Conservation (phyloP, 2,113 vertebrate genomes). For the Scophthalmus maximus region DNA sequence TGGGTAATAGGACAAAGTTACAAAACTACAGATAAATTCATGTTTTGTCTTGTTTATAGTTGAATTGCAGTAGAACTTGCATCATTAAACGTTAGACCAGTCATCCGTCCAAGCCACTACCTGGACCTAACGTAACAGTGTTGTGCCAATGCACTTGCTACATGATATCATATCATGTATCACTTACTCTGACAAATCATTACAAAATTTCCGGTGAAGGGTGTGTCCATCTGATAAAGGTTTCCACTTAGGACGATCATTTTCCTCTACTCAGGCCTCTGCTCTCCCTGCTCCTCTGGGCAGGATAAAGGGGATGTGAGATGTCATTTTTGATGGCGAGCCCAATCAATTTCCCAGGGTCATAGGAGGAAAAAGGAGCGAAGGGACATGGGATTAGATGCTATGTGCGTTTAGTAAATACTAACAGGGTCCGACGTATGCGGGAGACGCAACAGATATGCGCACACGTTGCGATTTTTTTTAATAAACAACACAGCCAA, state of each 20-base stretch:
- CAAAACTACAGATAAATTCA: too few species aligned
- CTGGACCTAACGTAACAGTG: background rate
- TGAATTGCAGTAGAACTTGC: too few species aligned
- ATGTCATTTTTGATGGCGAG: conserved; percentile 48
- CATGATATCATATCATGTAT: too few species aligned
- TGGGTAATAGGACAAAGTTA: background rate
- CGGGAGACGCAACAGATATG: background rate
- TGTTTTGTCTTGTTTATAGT: too few species aligned
- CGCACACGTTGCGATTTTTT: conserved; percentile 28
- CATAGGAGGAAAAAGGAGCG: conserved; percentile 24
- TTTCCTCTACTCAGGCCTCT: conserved; percentile 15
- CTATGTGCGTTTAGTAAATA: conserved; percentile 43
- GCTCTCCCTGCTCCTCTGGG: conserved; percentile 31
- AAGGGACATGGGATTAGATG: conserved; percentile 49
- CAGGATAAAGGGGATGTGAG: conserved; percentile 59
- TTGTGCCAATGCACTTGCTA: background rate
- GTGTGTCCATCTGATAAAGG: conserved; percentile 46
- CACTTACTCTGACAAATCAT: conserved; percentile 16
- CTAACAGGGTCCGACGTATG: conserved; percentile 37
- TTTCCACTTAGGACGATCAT: conserved; percentile 35
- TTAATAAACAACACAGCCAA: conserved; percentile 44
- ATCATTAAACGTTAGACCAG: background rate
- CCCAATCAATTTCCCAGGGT: conserved; percentile 62
- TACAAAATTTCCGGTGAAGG: conserved; percentile 25
- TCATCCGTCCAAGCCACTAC: background rate